Percentiles rank a stretch among this genome's conserved stretches.
These are phyloP conservation scores for Nemotelus nigrinus DNA, from an alignment of 2,888 invertebrate species.

Conservation along the genomic window DNA sequence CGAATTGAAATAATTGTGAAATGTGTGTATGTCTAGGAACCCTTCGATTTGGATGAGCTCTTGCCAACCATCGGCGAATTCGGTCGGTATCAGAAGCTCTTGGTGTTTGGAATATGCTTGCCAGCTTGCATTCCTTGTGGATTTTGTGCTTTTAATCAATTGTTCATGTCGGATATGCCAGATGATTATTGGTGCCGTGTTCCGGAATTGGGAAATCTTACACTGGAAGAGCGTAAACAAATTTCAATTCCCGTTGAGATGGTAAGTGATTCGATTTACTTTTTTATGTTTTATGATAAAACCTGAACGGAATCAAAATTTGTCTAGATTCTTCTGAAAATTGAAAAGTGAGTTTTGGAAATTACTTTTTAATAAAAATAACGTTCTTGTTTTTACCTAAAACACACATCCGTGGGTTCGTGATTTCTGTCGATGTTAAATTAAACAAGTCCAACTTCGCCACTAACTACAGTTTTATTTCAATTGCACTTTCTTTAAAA, in stretches of 20 bases:
- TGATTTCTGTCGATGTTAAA: too few species aligned
- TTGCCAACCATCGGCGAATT: constrained; percentile 88
- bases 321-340: too few species aligned
- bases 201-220: constrained; percentile 71
- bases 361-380: too few species aligned
- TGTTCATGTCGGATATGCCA: constrained; percentile 92
- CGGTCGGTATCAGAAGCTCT: constrained; percentile 85
- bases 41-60: constrained; percentile 84
- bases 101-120: constrained; percentile 86
- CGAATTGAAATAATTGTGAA: constrained; percentile 22
- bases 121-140: constrained; percentile 91
- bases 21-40: constrained; percentile 56
- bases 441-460: too few species aligned
- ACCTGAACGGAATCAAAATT: background rate
- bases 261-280: constrained; percentile 60
- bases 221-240: constrained; percentile 69
- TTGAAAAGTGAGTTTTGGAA: too few species aligned
- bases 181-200: constrained; percentile 86
- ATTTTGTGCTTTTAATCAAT: constrained; percentile 91
- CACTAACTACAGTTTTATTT: too few species aligned
- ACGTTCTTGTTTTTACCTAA: too few species aligned
- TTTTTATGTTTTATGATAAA: background rate
- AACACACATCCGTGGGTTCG: too few species aligned
- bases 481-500: too few species aligned
- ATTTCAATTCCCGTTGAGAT: constrained; percentile 73